Evolutionary conservation across 2,797 vertebrate genomes (phyloP).

Genomic region (Schizopygopsis pylzovi): DNA sequence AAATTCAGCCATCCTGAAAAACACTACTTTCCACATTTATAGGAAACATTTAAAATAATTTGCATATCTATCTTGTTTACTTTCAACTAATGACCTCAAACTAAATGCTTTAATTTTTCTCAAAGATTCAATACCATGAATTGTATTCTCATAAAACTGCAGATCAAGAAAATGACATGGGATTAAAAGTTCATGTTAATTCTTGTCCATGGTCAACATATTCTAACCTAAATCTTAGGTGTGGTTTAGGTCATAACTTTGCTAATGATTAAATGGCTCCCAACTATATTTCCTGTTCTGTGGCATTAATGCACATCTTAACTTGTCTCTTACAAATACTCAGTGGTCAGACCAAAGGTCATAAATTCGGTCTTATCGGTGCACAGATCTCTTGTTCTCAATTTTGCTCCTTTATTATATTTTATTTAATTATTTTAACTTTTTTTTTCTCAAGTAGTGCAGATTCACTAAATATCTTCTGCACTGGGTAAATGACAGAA

Average conservation of each 20-base stretch:
- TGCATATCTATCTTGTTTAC: background rate
- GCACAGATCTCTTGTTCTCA: background rate
- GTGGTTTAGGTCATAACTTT: background rate
- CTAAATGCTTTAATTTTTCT: background rate
- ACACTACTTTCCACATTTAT: background rate
- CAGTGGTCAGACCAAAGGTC: background rate
- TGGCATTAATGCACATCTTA: background rate
- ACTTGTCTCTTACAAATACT: background rate
- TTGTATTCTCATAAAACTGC: background rate
- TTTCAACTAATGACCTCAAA: background rate
- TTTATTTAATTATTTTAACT: background rate
- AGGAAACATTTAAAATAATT: background rate
- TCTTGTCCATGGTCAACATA: background rate
- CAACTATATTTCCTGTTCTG: background rate
- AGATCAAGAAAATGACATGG: background rate
- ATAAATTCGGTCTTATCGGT: background rate
- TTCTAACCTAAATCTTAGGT: background rate
- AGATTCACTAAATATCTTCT: background rate
- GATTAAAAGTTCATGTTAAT: no score
- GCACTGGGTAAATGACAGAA: background rate
- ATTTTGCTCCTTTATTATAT: background rate
- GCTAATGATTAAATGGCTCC: background rate
- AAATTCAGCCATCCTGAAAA: background rate
- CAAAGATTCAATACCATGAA: no score
- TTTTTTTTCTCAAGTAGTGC: background rate